Conservation (phyloP, 2,888 invertebrate species). For the Ellobium chinense region DNA sequence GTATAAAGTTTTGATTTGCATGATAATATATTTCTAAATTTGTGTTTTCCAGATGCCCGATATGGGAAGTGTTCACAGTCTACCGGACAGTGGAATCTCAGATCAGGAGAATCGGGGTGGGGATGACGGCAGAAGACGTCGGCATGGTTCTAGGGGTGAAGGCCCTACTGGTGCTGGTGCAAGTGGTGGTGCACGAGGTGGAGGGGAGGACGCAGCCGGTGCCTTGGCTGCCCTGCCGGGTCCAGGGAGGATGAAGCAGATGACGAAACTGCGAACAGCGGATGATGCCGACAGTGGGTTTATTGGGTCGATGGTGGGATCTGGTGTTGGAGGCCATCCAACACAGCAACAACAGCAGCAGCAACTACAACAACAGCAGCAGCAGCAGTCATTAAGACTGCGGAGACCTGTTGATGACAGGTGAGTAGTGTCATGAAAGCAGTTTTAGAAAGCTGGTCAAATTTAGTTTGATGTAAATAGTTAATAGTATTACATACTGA, state of each 20-base stretch:
- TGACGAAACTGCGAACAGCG: conserved; percentile 65
- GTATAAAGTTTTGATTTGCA: not conserved
- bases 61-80: conserved; percentile 64
- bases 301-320: conserved; percentile 70
- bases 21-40: not conserved
- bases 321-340: conserved; percentile 56
- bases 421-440: conserved; percentile 2
- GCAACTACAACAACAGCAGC: conserved; percentile 22
- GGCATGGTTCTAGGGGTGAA: not conserved
- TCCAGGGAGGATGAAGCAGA: conserved; percentile 71
- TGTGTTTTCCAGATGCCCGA: conserved; percentile 57
- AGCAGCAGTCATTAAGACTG: conserved; percentile 27
- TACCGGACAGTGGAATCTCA: conserved; percentile 68
- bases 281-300: conserved; percentile 73
- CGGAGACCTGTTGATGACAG: conserved; percentile 30
- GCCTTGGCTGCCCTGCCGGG: conserved; percentile 66
- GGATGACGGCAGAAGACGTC: not conserved
- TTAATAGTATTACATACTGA: no score
- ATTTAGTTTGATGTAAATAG: no score
- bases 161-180: not conserved
- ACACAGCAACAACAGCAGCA: conserved; percentile 8
- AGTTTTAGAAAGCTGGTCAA: no score
- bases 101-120: conserved; percentile 57
- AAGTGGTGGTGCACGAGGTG: not conserved
- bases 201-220: conserved; percentile 51